Conservation (phyloP, 2,888 invertebrate genomes). For the Tiliacea aurago region DNA sequence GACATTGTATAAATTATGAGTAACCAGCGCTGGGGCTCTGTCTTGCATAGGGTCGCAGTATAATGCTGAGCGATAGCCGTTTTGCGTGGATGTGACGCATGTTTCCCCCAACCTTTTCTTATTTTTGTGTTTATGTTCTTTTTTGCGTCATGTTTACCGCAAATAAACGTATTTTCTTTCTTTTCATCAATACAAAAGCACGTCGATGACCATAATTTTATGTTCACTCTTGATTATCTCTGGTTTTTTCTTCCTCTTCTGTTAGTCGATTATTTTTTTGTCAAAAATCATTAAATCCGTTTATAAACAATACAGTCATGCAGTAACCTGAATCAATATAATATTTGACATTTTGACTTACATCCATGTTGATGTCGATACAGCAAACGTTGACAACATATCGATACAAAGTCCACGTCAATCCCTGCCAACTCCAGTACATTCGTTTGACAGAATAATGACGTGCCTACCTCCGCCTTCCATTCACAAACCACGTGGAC, state of each 20-base stretch:
- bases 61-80: too few species aligned
- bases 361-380: background rate
- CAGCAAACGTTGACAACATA: slow-evolving; percentile 21
- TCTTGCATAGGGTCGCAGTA: too few species aligned
- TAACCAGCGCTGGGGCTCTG: too few species aligned
- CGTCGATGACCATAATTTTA: background rate
- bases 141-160: too few species aligned
- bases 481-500: slow-evolving; percentile 86
- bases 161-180: too few species aligned
- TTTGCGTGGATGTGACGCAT: too few species aligned
- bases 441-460: slow-evolving; percentile 82
- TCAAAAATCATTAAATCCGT: too few species aligned
- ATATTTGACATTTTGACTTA: background rate
- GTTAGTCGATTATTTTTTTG: background rate
- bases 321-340: background rate
- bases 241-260: background rate
- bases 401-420: slow-evolving; percentile 58
- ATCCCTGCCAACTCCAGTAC: slow-evolving; percentile 74
- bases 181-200: background rate
- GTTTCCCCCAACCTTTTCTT: too few species aligned
- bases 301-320: background rate
- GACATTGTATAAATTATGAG: background rate
- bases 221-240: background rate
- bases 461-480: slow-evolving; percentile 85
- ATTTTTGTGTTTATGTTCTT: too few species aligned